Base-by-base conservation (phyloP, 2,113 vertebrate species). In the Nycticryphes semicollaris region DNA sequence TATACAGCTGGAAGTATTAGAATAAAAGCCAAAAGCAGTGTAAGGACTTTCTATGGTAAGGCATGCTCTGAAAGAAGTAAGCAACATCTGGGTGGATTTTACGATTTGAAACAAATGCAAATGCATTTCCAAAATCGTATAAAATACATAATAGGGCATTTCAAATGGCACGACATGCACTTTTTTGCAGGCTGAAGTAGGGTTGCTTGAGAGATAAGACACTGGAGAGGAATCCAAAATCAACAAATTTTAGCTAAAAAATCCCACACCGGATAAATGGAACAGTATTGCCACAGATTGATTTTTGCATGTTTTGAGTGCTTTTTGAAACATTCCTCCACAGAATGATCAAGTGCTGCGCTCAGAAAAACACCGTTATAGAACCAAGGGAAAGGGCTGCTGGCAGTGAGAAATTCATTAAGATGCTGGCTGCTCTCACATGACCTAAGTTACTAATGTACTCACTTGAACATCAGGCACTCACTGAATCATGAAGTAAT, bases 1-100 rank as follows among this genome's bases (percentile, higher is more conserved):
- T 99, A 98, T 98, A 98, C 98, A 98, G 98, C 98, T 98, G 98
- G 98, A 98, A 98, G 97, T 98, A 98, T 94, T 96, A 94, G 97
- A 98, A 96, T 68, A 82, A 97, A 98, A 98, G 98, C 98, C 98
- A 99, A 98, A 98, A 97, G 84, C 97, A 94, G 97, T 96, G 95
- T 94, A 97, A 98, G 96, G 94, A 84, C 96, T 98, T 97, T 97
- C 97, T 96, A 94, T 69, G 95, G 94, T 76, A 98, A 98, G 95
- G 94, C 97, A 97, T 95, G 91, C 93, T 97, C 94, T 95, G 95
- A 96, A 97, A 97, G 43, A 90, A 97, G 96, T 73, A 96, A 96
- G 96, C 93, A 94, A 98, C 98, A 98, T 98, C 98, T 98, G 98
- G 98, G 97, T 96, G 82, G 97, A 98, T 97, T 97, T 98, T 96